Evolutionary conservation across 1,140 invertebrate genomes (phyloP).

Genomic region (Ceratosolen solmsi): DNA sequence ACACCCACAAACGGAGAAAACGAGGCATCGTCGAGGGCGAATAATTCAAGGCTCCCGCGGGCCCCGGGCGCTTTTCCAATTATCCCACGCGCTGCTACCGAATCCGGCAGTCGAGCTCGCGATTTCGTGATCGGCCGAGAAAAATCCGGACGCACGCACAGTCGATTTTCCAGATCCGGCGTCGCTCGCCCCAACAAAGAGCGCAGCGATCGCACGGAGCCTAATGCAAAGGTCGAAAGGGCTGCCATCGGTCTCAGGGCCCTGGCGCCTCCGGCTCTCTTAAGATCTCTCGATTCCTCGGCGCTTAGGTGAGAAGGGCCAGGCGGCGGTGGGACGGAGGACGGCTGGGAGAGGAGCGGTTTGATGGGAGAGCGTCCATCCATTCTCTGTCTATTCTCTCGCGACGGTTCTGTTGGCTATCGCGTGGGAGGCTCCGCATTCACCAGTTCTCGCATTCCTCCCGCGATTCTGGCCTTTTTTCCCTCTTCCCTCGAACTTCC

Average conservation of each 20-base stretch:
- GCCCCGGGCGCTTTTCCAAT: slow-evolving; percentile 32
- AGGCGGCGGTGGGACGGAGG: not conserved
- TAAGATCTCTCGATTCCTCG: slow-evolving; percentile 41
- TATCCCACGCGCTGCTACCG: slow-evolving; percentile 40
- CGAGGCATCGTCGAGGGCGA: not conserved
- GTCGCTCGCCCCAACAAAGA: slow-evolving; percentile 6
- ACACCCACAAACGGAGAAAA: slow-evolving; percentile 19
- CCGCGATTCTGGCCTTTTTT: slow-evolving; percentile 43
- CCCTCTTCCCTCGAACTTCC: not conserved
- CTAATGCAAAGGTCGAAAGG: slow-evolving; percentile 22
- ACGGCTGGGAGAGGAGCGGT: not conserved
- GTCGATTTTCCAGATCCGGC: slow-evolving; percentile 24
- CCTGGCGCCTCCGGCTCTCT: slow-evolving; percentile 34
- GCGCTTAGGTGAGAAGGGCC: not conserved
- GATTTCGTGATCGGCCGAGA: slow-evolving; percentile 4
- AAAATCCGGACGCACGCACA: slow-evolving; percentile 18
- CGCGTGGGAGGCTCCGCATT: slow-evolving; percentile 64
- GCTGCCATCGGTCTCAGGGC: slow-evolving; percentile 12
- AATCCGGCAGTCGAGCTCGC: not conserved
- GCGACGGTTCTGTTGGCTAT: slow-evolving; percentile 18
- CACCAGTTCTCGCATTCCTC: slow-evolving; percentile 61
- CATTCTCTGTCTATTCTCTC: slow-evolving; percentile 38
- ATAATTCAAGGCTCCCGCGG: slow-evolving; percentile 24
- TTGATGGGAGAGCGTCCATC: slow-evolving; percentile 38
- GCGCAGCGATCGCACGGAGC: slow-evolving; percentile 1